Evolutionary conservation across 2,888 invertebrate genomes (phyloP).

Genomic region (Pelosia muscerda): DNA sequence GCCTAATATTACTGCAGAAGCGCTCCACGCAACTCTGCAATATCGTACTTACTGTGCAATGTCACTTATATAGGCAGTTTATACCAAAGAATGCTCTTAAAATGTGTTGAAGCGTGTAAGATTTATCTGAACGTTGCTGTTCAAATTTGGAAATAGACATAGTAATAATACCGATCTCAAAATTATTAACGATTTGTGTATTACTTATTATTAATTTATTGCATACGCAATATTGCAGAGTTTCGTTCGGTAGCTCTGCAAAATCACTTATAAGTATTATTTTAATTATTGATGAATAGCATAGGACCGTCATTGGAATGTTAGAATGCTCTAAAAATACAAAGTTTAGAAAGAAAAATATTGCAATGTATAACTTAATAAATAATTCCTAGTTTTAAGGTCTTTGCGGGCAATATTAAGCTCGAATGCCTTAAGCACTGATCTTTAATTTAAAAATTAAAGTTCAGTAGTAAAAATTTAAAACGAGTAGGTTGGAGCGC

Average conservation of each 20-base stretch:
- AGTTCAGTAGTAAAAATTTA: background rate
- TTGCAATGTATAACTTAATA: slow-evolving; percentile 44
- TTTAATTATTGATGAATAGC: slow-evolving; percentile 21
- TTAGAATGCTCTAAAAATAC: slow-evolving; percentile 19
- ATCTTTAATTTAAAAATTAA: slow-evolving; percentile 29
- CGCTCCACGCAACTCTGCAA: slow-evolving; percentile 45
- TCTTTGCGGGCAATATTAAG: slow-evolving; percentile 28
- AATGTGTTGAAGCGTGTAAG: slow-evolving; percentile 1
- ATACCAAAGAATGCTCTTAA: slow-evolving; percentile 46
- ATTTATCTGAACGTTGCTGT: slow-evolving; percentile 6
- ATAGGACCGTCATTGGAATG: slow-evolving; percentile 13
- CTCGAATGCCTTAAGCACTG: slow-evolving; percentile 46
- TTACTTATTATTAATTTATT: slow-evolving; percentile 11
- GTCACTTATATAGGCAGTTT: slow-evolving; percentile 24
- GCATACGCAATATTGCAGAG: slow-evolving; percentile 30
- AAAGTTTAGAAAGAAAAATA: slow-evolving; percentile 15
- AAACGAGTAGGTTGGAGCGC: background rate
- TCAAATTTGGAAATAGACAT: slow-evolving; percentile 1
- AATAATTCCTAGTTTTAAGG: slow-evolving; percentile 24
- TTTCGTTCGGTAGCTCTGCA: slow-evolving; percentile 37
- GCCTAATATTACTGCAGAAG: slow-evolving; percentile 18
- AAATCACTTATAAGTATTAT: slow-evolving; percentile 34
- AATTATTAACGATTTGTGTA: slow-evolving; percentile 26
- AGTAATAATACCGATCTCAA: slow-evolving; percentile 39
- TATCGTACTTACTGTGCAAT: slow-evolving; percentile 17